These are phyloP conservation scores for Actinia tenebrosa DNA, from an alignment of 64 coral and sea anemone species.

Conservation along the genomic window DNA sequence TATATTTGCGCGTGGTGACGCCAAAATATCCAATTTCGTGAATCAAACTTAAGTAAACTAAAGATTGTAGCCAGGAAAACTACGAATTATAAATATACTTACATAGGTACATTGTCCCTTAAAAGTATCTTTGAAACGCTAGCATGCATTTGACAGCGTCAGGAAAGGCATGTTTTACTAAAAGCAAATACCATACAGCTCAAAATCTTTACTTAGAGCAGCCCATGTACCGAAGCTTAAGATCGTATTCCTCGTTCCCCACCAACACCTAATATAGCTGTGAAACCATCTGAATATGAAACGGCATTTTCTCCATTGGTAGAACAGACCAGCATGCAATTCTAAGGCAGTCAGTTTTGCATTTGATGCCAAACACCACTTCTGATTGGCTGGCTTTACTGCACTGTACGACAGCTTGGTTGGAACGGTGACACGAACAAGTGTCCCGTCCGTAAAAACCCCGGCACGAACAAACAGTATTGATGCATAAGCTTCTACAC, in stretches of 20 bases:
- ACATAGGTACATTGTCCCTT: no score
- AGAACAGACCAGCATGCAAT: constrained; percentile 21
- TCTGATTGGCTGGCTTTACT: neutral
- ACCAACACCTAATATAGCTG: neutral
- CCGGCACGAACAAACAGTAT: neutral
- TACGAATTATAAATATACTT: no score
- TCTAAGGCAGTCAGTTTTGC: constrained; percentile 1
- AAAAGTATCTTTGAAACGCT: no score
- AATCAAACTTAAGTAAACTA: no score
- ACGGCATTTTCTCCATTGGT: constrained; percentile 17
- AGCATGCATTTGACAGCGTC: no score
- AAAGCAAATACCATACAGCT: neutral
- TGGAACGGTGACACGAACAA: neutral
- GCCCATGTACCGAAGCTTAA: neutral
- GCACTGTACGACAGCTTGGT: constrained; percentile 21
- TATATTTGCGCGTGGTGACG: no score
- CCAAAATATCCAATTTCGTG: no score
- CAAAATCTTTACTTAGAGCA: neutral
- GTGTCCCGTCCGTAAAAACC: constrained; percentile 13
- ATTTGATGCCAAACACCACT: constrained; percentile 6
- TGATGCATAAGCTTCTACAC: constrained; percentile 9
- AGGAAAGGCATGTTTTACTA: neutral
- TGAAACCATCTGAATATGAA: neutral
- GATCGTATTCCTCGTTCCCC: neutral
- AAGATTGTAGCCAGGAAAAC: no score